phyloP scores from a whole-genome alignment of 2,113 vertebrate genomes.

The Callospermophilus lateralis region DNA sequence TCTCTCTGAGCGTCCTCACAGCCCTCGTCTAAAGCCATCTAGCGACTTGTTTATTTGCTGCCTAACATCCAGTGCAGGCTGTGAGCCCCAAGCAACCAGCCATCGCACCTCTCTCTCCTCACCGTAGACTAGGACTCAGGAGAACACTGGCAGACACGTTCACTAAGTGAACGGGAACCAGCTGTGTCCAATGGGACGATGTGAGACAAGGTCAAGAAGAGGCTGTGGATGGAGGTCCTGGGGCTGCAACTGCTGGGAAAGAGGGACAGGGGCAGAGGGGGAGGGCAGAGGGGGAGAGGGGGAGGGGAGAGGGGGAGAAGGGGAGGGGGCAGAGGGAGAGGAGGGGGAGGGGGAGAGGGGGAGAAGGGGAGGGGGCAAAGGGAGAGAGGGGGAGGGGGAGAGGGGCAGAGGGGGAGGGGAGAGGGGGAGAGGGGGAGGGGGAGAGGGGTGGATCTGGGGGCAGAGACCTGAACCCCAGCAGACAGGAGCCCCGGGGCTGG shows the following conservation, averaged over 20 bases:
- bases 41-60: not conserved
- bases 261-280: too few relatives aligned
- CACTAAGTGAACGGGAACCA: fast-evolving
- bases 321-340: too few relatives aligned
- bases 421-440: fast-evolving
- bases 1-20: not conserved
- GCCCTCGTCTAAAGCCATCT: not conserved
- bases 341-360: not conserved
- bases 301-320: too few relatives aligned
- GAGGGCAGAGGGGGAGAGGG: too few relatives aligned
- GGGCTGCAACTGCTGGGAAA: fast-evolving
- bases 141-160: fast-evolving
- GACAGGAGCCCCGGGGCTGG: not conserved
- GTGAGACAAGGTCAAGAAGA: not conserved
- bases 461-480: not conserved
- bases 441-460: not conserved
- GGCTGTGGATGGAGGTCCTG: fast-evolving
- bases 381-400: too few relatives aligned
- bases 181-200: not conserved
- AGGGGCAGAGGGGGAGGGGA: fast-evolving
- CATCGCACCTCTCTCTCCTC: not conserved
- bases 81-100: not conserved
- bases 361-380: too few relatives aligned
- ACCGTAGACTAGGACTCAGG: not conserved
- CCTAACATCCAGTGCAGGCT: not conserved